These are phyloP conservation scores for Poecilia wingei DNA, from an alignment of 2,797 vertebrate species.

Conservation along the genomic window DNA sequence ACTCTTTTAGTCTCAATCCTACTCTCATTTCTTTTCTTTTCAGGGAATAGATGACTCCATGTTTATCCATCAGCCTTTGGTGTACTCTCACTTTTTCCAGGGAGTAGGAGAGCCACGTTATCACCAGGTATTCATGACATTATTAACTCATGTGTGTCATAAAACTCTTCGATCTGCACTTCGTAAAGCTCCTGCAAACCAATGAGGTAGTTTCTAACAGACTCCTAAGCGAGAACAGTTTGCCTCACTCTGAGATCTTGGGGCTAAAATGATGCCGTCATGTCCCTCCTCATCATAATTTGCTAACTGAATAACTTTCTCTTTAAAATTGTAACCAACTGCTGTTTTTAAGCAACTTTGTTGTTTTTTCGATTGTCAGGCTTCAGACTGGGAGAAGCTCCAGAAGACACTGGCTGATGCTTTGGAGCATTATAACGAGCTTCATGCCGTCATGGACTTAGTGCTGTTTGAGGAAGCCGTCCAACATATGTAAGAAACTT, in stretches of 20 bases:
- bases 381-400: slow-evolving; percentile 89
- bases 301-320: slow-evolving; percentile 48
- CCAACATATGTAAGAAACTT: slow-evolving; percentile 72
- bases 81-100: slow-evolving; percentile 91
- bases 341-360: slow-evolving; percentile 26
- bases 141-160: slow-evolving; percentile 4
- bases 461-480: slow-evolving; percentile 83
- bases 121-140: slow-evolving; percentile 72
- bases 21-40: slow-evolving; percentile 25
- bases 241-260: slow-evolving; percentile 28
- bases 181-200: slow-evolving; percentile 24
- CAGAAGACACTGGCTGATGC: slow-evolving; percentile 88
- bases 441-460: slow-evolving; percentile 81
- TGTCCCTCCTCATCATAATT: slow-evolving; percentile 18
- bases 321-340: slow-evolving; percentile 35
- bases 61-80: slow-evolving; percentile 91
- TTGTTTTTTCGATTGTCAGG: slow-evolving; percentile 59
- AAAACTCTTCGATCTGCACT: not conserved
- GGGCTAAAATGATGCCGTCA: slow-evolving; percentile 30
- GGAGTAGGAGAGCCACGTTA: slow-evolving; percentile 87
- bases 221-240: slow-evolving; percentile 1
- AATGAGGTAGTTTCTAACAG: slow-evolving; percentile 41
- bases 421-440: slow-evolving; percentile 85
- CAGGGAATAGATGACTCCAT: slow-evolving; percentile 89
- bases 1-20: not conserved